Base-by-base conservation (phyloP, 2,113 vertebrate species). In the Platysteira castanea region DNA sequence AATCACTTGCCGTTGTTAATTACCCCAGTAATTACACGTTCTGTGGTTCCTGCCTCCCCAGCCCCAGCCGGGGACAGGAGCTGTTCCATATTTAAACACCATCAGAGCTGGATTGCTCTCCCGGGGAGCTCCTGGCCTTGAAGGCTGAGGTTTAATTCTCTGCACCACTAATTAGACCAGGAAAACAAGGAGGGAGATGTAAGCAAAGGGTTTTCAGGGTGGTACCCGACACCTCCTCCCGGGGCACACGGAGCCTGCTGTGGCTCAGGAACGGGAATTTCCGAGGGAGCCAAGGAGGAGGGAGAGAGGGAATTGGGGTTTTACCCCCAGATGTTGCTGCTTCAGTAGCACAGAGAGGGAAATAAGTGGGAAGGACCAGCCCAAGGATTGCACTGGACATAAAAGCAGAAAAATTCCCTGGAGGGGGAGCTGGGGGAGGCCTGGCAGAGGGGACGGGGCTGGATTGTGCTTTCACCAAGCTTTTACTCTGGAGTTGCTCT, bases 81-180 rank as follows among this genome's bases (percentile, higher is more conserved):
- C 95, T 86, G 39, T 91, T 98, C 95, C 94, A 88, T 96, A 94
- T 95, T 94, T 97, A 96, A 98, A 92, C 84, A 94, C 93, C 50
- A 73, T 95, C 93, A 84, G 63, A 46, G 82, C 92, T 79, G 81
- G 24, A 89, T 96, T 18, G 59, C n/a, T 96, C 96, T 96, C 91
- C 4, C 63, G 91, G 97, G 96, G 96, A 96, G 93, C 49, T 76
- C 33, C 28, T 95, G 61, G 59, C 78, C 93, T 96, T 69, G 61
- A 87, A 89, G 90, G 70, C 92, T 95, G 94, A 90, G 87, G 95
- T 96, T 97, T 97, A 93, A 97, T 97, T 97, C 96, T 97, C 96
- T 60, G 90, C 37, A 67, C 89, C 71, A 54, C 96, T 98, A 97
- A 98, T 97, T 96, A 97, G 90, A 94, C 93, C 56, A 69, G 80